Conservation (phyloP, 2,888 invertebrate genomes). For the Andrena marginata region DNA sequence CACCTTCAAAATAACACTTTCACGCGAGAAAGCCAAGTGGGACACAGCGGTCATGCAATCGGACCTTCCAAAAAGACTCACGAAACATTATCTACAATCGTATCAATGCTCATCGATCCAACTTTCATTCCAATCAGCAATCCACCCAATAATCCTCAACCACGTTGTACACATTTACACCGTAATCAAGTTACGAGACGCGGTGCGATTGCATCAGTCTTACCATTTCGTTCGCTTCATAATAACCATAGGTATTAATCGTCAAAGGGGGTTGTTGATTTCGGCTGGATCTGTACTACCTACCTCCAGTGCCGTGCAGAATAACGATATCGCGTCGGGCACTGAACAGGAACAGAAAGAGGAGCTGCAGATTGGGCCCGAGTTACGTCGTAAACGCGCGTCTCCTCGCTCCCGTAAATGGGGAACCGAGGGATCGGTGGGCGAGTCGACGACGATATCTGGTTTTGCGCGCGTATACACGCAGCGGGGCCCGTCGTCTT, state of each 20-base stretch:
- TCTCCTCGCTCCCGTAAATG: slow-evolving; percentile 67
- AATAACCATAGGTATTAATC: not conserved
- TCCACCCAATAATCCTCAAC: no score
- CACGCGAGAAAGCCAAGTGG: no score
- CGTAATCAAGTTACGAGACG: not conserved
- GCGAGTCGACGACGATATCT: slow-evolving; percentile 66
- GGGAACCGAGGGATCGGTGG: slow-evolving; percentile 43
- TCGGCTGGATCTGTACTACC: not conserved
- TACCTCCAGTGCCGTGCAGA: not conserved
- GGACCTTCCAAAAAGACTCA: no score
- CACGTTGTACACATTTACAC: not conserved
- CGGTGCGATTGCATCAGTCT: not conserved
- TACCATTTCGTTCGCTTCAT: not conserved
- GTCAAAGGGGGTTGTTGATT: not conserved
- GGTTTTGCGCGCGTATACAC: slow-evolving; percentile 63
- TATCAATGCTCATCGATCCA: no score
- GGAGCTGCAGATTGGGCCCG: slow-evolving; percentile 68
- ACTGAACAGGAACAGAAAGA: slow-evolving; percentile 26
- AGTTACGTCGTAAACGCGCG: slow-evolving; percentile 68
- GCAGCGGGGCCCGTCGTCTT: slow-evolving; percentile 37
- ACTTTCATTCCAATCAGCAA: no score
- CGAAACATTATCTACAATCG: no score
- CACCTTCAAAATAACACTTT: no score
- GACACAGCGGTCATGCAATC: no score
- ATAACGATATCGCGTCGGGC: slow-evolving; percentile 12